Conservation (phyloP, 1,140 invertebrate species). For the Pseudomyrmex concolor region DNA sequence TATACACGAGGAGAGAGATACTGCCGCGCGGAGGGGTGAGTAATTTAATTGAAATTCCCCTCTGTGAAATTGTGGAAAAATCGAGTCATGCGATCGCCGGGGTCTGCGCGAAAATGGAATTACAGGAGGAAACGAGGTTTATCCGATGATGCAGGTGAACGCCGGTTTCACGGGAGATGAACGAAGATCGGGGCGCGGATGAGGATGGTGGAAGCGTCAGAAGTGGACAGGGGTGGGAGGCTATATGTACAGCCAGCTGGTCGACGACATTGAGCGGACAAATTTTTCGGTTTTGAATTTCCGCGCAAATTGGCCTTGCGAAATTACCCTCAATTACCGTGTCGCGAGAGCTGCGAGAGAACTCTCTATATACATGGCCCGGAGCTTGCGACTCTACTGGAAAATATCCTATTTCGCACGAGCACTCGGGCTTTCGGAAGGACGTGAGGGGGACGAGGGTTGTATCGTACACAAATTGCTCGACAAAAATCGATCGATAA, state of each 20-base stretch:
- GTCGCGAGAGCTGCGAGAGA: slow-evolving; percentile 35
- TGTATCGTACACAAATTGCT: slow-evolving; percentile 56
- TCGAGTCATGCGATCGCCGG: slow-evolving; percentile 80
- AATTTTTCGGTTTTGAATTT: slow-evolving; percentile 81
- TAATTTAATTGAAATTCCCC: slow-evolving; percentile 83
- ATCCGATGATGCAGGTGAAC: slow-evolving; percentile 79
- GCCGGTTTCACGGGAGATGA: slow-evolving; percentile 65
- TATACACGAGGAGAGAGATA: slow-evolving; percentile 44
- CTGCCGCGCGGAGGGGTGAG: slow-evolving; percentile 47
- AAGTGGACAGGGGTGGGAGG: background rate
- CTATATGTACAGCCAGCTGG: background rate
- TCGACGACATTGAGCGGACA: slow-evolving; percentile 51
- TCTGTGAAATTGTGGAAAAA: slow-evolving; percentile 81
- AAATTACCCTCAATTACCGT: slow-evolving; percentile 80
- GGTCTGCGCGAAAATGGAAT: slow-evolving; percentile 82
- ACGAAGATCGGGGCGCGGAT: slow-evolving; percentile 57
- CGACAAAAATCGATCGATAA: slow-evolving; percentile 71
- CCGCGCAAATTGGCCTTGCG: slow-evolving; percentile 74
- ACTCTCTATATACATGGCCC: slow-evolving; percentile 35
- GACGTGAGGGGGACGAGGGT: too few relatives aligned
- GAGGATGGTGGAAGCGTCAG: background rate
- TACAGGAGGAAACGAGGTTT: slow-evolving; percentile 80
- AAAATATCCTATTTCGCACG: slow-evolving; percentile 67
- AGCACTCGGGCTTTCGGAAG: background rate
- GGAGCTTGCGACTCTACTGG: slow-evolving; percentile 63